Evolutionary conservation across 2,113 vertebrate genomes (phyloP).

Genomic region (Dromiciops gliroides): DNA sequence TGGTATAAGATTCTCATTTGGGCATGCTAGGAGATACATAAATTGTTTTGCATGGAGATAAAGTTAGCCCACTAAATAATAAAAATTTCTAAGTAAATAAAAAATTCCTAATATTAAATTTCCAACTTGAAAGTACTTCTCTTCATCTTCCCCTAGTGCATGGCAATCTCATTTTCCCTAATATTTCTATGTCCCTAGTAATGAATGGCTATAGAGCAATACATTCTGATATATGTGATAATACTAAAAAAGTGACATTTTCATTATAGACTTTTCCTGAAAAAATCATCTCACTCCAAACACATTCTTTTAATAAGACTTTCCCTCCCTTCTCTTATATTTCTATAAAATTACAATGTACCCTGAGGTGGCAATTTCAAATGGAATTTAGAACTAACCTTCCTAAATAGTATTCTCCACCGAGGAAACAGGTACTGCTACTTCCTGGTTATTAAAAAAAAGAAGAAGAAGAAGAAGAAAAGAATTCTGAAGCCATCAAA

Average conservation of each 20-base stretch:
- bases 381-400: neutral
- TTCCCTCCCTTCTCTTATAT: neutral
- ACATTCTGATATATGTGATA: neutral
- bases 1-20: neutral
- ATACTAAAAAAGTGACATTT: neutral
- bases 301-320: neutral
- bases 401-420: neutral
- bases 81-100: neutral
- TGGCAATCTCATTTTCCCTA: neutral
- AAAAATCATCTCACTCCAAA: neutral
- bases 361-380: neutral
- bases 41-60: neutral
- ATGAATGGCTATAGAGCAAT: neutral
- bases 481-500: neutral
- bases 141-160: neutral
- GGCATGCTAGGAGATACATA: neutral
- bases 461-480: neutral
- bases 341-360: neutral
- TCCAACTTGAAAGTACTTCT: neutral
- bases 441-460: neutral
- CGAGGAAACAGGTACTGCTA: neutral
- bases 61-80: neutral
- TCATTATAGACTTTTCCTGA: neutral
- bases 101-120: neutral
- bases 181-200: neutral